Evolutionary conservation across 30 jellyfish, hydroid and myxozoan genomes (phyloP).

Genomic region (Clytia hemisphaerica): DNA sequence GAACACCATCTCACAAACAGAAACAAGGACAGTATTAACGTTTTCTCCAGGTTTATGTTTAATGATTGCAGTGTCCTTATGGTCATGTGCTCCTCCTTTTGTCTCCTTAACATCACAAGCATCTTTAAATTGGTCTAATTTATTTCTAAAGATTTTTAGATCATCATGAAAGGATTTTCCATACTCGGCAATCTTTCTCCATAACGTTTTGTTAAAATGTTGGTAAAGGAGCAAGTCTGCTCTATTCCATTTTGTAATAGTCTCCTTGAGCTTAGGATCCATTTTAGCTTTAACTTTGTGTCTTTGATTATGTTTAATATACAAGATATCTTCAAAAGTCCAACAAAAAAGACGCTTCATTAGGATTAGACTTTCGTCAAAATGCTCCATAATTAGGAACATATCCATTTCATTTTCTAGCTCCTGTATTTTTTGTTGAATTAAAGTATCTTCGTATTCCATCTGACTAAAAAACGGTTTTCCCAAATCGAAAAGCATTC

Average conservation of each 20-base stretch:
- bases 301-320: constrained; percentile 54
- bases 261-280: not conserved
- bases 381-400: constrained; percentile 56
- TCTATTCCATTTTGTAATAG: constrained; percentile 43
- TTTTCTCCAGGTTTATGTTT: too few relatives aligned
- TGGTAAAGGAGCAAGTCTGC: constrained; percentile 55
- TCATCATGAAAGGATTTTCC: constrained; percentile 62
- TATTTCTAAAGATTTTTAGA: constrained; percentile 35
- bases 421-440: constrained; percentile 23
- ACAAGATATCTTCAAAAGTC: constrained; percentile 67
- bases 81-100: too few relatives aligned
- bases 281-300: constrained; percentile 26
- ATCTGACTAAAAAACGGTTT: constrained; percentile 47
- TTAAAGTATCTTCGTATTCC: constrained; percentile 34
- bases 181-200: constrained; percentile 35
- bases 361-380: constrained; percentile 72
- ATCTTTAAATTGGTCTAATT: too few relatives aligned
- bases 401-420: constrained; percentile 57
- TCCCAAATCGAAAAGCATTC: constrained; percentile 80
- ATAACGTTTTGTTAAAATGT: constrained; percentile 51
- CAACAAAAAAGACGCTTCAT: constrained; percentile 56
- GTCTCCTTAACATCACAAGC: too few relatives aligned
- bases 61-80: too few relatives aligned
- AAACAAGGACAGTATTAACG: too few relatives aligned
- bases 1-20: too few relatives aligned